Conservation (phyloP, 1,140 invertebrate genomes). For the Andricus grossulariae region DNA sequence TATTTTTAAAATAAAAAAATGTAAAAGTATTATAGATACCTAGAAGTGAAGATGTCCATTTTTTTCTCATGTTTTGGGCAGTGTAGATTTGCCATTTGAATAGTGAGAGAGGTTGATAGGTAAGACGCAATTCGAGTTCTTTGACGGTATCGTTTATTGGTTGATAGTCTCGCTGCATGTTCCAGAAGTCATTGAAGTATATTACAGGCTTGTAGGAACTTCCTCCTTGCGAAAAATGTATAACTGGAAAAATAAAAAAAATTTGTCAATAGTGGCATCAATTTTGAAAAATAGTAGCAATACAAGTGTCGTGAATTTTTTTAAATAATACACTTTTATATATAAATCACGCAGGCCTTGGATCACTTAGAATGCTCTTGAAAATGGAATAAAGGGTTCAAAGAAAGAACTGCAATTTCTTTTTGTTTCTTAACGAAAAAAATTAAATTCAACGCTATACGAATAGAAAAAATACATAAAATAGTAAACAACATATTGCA, state of each 20-base stretch:
- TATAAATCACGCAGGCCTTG: too few species aligned
- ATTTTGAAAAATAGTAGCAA: too few species aligned
- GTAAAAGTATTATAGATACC: conserved; percentile 56
- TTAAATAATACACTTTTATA: too few species aligned
- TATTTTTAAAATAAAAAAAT: not conserved
- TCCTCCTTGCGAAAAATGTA: conserved; percentile 90
- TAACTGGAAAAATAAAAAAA: conserved; percentile 74
- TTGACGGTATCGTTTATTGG: conserved; percentile 92
- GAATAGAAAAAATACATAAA: too few species aligned
- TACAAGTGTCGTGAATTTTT: too few species aligned
- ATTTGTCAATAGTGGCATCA: too few species aligned
- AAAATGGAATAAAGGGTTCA: too few species aligned
- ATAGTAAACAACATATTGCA: too few species aligned
- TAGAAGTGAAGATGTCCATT: conserved; percentile 78
- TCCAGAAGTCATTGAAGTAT: conserved; percentile 99
- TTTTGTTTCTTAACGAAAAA: too few species aligned
- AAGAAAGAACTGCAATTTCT: too few species aligned
- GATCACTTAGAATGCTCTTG: too few species aligned
- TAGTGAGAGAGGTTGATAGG: conserved; percentile 95
- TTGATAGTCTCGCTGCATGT: conserved; percentile 95
- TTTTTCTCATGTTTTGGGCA: conserved; percentile 92
- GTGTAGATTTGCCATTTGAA: conserved; percentile 99
- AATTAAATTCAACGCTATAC: too few species aligned
- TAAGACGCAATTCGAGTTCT: conserved; percentile 85
- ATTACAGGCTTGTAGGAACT: conserved; percentile 94